A percentile compares a stretch with the other conserved stretches of the same genome.
Evolutionary conservation across 2,888 invertebrate species (phyloP).

Genomic region (Caenorhabditis virilis): DNA sequence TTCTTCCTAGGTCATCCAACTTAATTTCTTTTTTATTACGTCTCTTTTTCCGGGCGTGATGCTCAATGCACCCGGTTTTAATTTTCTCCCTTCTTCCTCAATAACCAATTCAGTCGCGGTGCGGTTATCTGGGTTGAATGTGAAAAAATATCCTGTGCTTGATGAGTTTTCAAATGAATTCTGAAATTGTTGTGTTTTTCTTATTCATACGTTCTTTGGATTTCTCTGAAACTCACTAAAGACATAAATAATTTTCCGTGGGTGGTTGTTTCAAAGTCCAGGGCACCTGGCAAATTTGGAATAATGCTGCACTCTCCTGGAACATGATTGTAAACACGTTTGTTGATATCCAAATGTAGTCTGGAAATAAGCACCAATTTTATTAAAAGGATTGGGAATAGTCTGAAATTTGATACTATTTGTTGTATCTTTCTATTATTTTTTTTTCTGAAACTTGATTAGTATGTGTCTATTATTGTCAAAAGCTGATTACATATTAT

Average conservation of each 20-base stretch:
- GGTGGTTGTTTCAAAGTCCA: slow-evolving; percentile 12
- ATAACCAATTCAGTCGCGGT: slow-evolving; percentile 22
- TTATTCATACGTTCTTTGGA: too few species aligned
- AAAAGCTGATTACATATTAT: too few species aligned
- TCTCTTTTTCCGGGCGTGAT: not conserved
- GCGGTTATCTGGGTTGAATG: slow-evolving; percentile 28
- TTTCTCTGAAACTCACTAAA: slow-evolving; percentile 13
- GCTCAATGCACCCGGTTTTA: slow-evolving; percentile 14
- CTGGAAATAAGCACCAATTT: too few species aligned
- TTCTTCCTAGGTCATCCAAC: not conserved
- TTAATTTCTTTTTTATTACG: slow-evolving; percentile 2
- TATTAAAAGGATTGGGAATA: too few species aligned
- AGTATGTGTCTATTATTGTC: too few species aligned
- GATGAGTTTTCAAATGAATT: slow-evolving; percentile 6
- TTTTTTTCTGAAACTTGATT: too few species aligned
- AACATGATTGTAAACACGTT: slow-evolving; percentile 55
- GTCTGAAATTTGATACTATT: too few species aligned
- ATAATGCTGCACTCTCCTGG: slow-evolving; percentile 59
- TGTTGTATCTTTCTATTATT: too few species aligned
- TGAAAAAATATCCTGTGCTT: slow-evolving; percentile 17
- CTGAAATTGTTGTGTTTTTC: too few species aligned
- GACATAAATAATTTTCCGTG: slow-evolving; percentile 2
- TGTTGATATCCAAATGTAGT: slow-evolving; percentile 57
- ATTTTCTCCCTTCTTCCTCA: not conserved
- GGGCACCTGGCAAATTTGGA: slow-evolving; percentile 29